These are phyloP conservation scores for Eustalomyia histrio DNA, from an alignment of 2,888 invertebrate species.

Conservation along the genomic window DNA sequence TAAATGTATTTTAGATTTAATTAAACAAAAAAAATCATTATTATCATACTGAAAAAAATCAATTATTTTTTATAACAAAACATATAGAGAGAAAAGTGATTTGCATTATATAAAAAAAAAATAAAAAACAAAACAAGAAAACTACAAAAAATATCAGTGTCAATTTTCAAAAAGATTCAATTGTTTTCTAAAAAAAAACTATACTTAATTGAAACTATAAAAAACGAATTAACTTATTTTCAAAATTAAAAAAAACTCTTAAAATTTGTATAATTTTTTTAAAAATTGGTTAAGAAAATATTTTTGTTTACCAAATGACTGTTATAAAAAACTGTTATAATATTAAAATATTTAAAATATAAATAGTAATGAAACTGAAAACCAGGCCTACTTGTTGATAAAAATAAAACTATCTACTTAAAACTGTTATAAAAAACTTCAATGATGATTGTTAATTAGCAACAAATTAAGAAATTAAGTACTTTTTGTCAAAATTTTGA, in stretches of 20 bases:
- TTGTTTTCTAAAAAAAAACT: conserved; percentile 37
- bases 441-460: conserved; percentile 35
- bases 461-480: conserved; percentile 21
- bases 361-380: conserved; percentile 44
- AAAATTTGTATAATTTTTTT: neutral
- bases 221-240: conserved; percentile 31
- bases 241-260: neutral
- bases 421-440: conserved; percentile 12
- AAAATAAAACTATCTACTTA: conserved; percentile 7
- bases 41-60: conserved; percentile 44
- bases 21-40: conserved; percentile 29
- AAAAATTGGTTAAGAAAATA: neutral
- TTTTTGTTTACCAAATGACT: conserved; percentile 41
- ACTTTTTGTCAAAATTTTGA: conserved; percentile 50
- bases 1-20: conserved; percentile 59
- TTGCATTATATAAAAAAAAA: conserved; percentile 20
- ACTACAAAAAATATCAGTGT: conserved; percentile 49
- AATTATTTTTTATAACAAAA: conserved; percentile 52
- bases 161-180: conserved; percentile 62
- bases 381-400: conserved; percentile 41
- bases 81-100: conserved; percentile 37
- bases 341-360: conserved; percentile 20
- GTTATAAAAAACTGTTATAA: conserved; percentile 48
- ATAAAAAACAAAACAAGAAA: conserved; percentile 24
- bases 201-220: neutral